Percentiles rank a stretch among this genome's conserved stretches.
These are phyloP conservation scores for Rotaria sp. DNA, from an alignment of 2,888 invertebrate species.

Conservation along the genomic window DNA sequence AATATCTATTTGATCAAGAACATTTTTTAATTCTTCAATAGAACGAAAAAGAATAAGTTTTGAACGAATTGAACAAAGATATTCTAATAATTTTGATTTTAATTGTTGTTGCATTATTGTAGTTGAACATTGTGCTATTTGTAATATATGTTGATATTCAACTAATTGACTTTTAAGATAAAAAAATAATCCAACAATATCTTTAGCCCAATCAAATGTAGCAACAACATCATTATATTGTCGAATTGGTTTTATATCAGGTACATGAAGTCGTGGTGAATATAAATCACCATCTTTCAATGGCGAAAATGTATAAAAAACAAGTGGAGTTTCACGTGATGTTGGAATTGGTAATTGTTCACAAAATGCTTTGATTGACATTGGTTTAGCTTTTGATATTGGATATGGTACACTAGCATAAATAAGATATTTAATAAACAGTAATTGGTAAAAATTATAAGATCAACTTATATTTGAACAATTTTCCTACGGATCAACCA, in stretches of 20 bases:
- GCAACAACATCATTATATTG: slow-evolving; percentile 26
- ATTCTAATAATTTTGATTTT: slow-evolving; percentile 28
- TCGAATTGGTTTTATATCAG: neutral
- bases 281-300: neutral
- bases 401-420: neutral
- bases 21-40: slow-evolving; percentile 14
- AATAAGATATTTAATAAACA: neutral
- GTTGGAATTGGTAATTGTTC: slow-evolving; percentile 20
- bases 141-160: slow-evolving; percentile 20
- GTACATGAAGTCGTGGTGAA: neutral
- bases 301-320: slow-evolving; percentile 10
- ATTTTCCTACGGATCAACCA: no score
- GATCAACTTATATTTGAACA: no score
- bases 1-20: slow-evolving; percentile 1
- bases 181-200: slow-evolving; percentile 14
- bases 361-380: slow-evolving; percentile 9
- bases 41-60: neutral
- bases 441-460: neutral
- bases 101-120: slow-evolving; percentile 7
- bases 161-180: slow-evolving; percentile 1
- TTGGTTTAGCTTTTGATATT: neutral
- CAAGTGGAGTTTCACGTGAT: slow-evolving; percentile 3
- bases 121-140: slow-evolving; percentile 26
- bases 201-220: slow-evolving; percentile 5
- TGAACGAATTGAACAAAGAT: neutral